Base-by-base conservation (phyloP, 2,888 invertebrate species). In the Trachelus troglodyta region DNA sequence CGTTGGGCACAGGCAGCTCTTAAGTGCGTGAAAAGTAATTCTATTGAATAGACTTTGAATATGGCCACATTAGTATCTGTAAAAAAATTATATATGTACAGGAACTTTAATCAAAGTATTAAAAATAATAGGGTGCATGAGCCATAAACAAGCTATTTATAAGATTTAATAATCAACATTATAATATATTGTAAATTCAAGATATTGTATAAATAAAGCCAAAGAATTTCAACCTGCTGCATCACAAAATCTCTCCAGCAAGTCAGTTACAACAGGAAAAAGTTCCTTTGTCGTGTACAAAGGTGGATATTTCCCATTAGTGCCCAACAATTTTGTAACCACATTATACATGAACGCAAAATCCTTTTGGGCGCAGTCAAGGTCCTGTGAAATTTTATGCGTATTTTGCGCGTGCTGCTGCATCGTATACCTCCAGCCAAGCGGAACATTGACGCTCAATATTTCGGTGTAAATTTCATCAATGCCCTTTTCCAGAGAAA, bases 341-440 rank as follows among this genome's bases (percentile, higher is more conserved):
- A 91, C 90, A 0, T 83, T 37, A 79, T 92, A 93, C 40, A 94
- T 88, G 11, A 87, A 86, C 11, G 75, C 34, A 40, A 89, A 92
- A 78, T 90, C 83, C 12, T 81, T 83, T 74, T 88, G 84, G 2
- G 90, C 91, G 9, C 91, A 84, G 4, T 71, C 4, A 12, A 84
- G 69, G 69, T 92, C 87, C 1, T 91, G 88, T 6, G 93, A 91
- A 73, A 94, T 87, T 77, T 92, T 88, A 84, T 94, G 94, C 0
- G 93, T 92, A 1, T 86, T 84, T 1, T 90, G 87, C 0, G 93
- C 90, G 79, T 91, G 91, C n/a, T 92, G 85, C 74, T 89, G 86
- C 0, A 93, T 92, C 31, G 92, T 92, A 80, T 90, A 88, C 3
- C 89, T 88, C 81, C 92, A 93, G 0, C 94, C 94, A 75, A 91